Conservation (phyloP, 2,888 invertebrate species). For the Macrophya annulata region DNA sequence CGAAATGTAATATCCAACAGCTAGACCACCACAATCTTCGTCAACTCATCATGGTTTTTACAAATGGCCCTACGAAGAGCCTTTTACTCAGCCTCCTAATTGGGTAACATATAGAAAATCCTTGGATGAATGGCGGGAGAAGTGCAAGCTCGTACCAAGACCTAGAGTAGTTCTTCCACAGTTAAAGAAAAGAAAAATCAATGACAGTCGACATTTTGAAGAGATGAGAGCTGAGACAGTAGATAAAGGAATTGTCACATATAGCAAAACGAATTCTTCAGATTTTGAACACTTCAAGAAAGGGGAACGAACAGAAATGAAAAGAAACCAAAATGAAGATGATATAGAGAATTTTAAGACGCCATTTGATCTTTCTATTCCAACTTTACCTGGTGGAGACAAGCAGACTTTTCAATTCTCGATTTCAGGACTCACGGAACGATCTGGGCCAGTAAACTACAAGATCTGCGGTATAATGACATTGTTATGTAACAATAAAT, state of each 20-base stretch:
- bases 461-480: slow-evolving; percentile 51
- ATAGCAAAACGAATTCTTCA: neutral
- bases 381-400: slow-evolving; percentile 13
- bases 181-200: slow-evolving; percentile 22
- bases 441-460: slow-evolving; percentile 46
- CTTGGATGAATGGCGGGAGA: slow-evolving; percentile 67
- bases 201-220: neutral
- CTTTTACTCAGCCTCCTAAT: slow-evolving; percentile 62
- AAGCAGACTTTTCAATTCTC: slow-evolving; percentile 55
- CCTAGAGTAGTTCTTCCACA: slow-evolving; percentile 69
- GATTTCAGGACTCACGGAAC: slow-evolving; percentile 47
- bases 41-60: slow-evolving; percentile 57
- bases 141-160: slow-evolving; percentile 62
- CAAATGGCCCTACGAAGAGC: slow-evolving; percentile 69
- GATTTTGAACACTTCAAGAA: neutral
- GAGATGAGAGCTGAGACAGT: neutral
- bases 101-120: slow-evolving; percentile 65
- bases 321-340: neutral
- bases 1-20: slow-evolving; percentile 61
- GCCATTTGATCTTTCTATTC: slow-evolving; percentile 29
- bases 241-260: neutral
- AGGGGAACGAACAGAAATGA: neutral
- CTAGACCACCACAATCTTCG: slow-evolving; percentile 60
- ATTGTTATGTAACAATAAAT: neutral
- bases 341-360: neutral